Percentiles rank a stretch among this genome's conserved stretches.
Evolutionary conservation across 2,888 invertebrate species (phyloP).

Genomic region (Synergus umbraculus): DNA sequence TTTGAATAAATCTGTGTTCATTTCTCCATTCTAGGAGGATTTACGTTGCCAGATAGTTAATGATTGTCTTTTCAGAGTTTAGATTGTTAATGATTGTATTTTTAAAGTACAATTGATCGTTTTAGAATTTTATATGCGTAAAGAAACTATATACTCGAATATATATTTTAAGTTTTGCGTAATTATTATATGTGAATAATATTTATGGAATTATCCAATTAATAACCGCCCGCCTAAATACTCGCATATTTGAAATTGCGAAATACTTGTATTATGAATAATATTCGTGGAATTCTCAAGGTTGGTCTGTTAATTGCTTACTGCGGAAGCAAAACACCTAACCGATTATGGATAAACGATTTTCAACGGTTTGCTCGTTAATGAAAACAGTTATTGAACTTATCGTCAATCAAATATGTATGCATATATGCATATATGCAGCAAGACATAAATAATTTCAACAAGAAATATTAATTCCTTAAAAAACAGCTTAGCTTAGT

Average conservation of each 20-base stretch:
- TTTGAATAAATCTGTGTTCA: background rate
- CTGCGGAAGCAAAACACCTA: constrained; percentile 1
- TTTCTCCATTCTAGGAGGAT: background rate
- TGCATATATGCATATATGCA: background rate
- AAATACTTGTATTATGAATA: background rate
- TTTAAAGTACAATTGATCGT: background rate
- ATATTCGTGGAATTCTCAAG: constrained; percentile 48
- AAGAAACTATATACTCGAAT: too few species aligned
- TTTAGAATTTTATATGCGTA: too few species aligned
- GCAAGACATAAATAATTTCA: background rate
- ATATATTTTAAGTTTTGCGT: too few species aligned
- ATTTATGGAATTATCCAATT: too few species aligned
- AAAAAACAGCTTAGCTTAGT: background rate
- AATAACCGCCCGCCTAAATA: background rate
- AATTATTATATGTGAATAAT: too few species aligned
- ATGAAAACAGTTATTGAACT: constrained; percentile 28
- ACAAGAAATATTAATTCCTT: background rate
- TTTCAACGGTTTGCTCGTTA: constrained; percentile 28
- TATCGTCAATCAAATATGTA: constrained; percentile 20
- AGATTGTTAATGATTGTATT: background rate
- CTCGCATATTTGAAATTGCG: background rate
- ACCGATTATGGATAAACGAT: constrained; percentile 22
- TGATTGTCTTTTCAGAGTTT: background rate
- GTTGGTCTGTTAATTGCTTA: constrained; percentile 57
- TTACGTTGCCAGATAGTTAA: background rate